A percentile compares a stretch with the other conserved stretches of the same genome.
These are phyloP conservation scores for Harpagoxenus sublaevis DNA, from an alignment of 2,888 invertebrate species.

Conservation along the genomic window DNA sequence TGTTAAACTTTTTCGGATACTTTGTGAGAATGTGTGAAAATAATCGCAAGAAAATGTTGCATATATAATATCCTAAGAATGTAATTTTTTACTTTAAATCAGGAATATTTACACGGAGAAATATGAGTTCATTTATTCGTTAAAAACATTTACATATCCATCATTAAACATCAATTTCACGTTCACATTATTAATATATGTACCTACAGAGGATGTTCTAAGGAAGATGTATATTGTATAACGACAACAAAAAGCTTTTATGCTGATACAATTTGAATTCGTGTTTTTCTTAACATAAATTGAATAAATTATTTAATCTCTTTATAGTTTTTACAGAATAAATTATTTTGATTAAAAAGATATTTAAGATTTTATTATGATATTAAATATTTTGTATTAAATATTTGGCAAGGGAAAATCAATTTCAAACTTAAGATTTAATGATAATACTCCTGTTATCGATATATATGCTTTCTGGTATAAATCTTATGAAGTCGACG, in stretches of 20 bases:
- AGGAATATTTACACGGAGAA: slow-evolving; percentile 14
- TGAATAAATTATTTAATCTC: not conserved
- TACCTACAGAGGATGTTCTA: slow-evolving; percentile 17
- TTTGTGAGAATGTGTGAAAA: slow-evolving; percentile 29
- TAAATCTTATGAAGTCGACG: slow-evolving; percentile 26
- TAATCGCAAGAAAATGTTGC: slow-evolving; percentile 4
- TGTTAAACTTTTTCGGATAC: not conserved
- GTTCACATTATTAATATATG: not conserved
- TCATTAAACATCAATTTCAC: slow-evolving; percentile 26
- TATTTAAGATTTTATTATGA: not conserved
- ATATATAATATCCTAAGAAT: not conserved
- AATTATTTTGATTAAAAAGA: not conserved
- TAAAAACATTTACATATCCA: slow-evolving; percentile 34
- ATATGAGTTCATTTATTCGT: slow-evolving; percentile 23
- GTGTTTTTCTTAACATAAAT: not conserved
- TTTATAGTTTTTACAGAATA: not conserved
- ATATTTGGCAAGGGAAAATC: not conserved
- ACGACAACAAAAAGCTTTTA: slow-evolving; percentile 5
- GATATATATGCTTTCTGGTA: slow-evolving; percentile 28
- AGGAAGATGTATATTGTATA: slow-evolving; percentile 10
- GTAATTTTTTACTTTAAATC: slow-evolving; percentile 9
- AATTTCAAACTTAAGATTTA: slow-evolving; percentile 1
- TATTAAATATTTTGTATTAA: not conserved
- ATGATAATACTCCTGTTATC: not conserved
- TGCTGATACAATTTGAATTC: not conserved